Evolutionary conservation across 2,888 invertebrate species (phyloP), one percentile per base, ranked within the genome.

Genomic region (Xestia sexstrigata): DNA sequence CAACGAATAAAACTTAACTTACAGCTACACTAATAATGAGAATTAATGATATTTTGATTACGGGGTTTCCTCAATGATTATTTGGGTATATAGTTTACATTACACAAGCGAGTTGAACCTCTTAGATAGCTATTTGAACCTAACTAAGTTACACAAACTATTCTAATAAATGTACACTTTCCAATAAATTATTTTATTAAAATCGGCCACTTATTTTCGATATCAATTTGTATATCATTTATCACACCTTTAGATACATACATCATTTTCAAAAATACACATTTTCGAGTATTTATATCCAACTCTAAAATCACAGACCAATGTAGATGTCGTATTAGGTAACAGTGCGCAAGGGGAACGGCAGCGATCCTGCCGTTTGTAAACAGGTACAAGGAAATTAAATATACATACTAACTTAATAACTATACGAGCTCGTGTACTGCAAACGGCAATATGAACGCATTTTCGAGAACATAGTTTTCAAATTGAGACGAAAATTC

Each of bases 251-350:
- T 74, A 79, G 70, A 81, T 70, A 81, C 82, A 76, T 84, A 86
- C 83, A 86, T 83, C 84, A 77, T 82, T 85, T 91, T 90, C 87
- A 93, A 93, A 92, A 93, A 93, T 93, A 93, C 90, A 90, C 83
- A 81, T 84, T 79, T 86, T 89, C 81, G 89, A 90, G 90, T 91
- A 91, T 89, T 49, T 89, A 86, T 81, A 84, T 75, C 87, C 91
- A 86, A 91, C 84, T 83, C 85, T 90, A 89, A 87, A 91, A 84
- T 87, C 88, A 88, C 85, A 88, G 85, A 84, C 82, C 89, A 88
- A 86, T 88, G 72, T 79, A 86, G 86, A 84, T 84, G 80, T 78
- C 63, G 67, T 71, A 87, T 55, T 79, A 85, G 86, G 79, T 84
- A 82, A 86, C 75, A 84, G 88, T 84, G 84, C 73, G 82, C 73